Evolutionary conservation across 2,797 vertebrate genomes (phyloP), one percentile per base, ranked within the genome.

Genomic region (Pseudomugil gertrudae): DNA sequence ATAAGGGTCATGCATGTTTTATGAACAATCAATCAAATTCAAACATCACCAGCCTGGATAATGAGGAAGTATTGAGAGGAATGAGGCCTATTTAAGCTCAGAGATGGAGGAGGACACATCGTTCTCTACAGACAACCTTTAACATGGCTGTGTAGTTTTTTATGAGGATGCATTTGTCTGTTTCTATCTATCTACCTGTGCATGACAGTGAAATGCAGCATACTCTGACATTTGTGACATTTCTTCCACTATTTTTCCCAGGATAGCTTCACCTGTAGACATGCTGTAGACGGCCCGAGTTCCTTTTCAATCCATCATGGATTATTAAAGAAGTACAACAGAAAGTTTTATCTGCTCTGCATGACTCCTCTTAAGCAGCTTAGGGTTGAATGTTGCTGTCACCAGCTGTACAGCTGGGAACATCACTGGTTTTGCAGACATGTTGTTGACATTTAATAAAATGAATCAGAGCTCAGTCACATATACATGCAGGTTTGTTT

Each of bases 1-100:
- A 92, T 78, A 73, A 90, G 87, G 86, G 89, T 86, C 90, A 87
- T 89, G 83, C 88, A 90, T 92, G 87, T 91, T 93, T 93, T 93
- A 93, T 90, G 84, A 89, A 85, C 84, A 84, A 93, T 94, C 90
- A 92, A 90, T 93, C 92, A 93, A 81, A 78, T 80, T 83, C 88
- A 85, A 88, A 88, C 85, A 83, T 83, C 85, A 90, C 78, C 79
- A 83, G 86, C 74, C 82, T 75, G 73, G 64, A 69, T 85, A 90
- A 88, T 90, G 80, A 88, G 83, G 62, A 88, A 81, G 78, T 83
- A 80, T 82, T 82, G 78, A 82, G 81, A 85, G 77, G 72, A 80
- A 75, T 81, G 69, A 77, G 72, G 57, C 79, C 76, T 77, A 54
- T 76, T 83, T 68, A 83, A 78, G 69, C 70, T 81, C 64, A 63